A percentile compares a stretch with the other conserved stretches of the same genome.
These are phyloP conservation scores for Tachina grossa DNA, from an alignment of 2,888 invertebrate genomes.

Conservation along the genomic window DNA sequence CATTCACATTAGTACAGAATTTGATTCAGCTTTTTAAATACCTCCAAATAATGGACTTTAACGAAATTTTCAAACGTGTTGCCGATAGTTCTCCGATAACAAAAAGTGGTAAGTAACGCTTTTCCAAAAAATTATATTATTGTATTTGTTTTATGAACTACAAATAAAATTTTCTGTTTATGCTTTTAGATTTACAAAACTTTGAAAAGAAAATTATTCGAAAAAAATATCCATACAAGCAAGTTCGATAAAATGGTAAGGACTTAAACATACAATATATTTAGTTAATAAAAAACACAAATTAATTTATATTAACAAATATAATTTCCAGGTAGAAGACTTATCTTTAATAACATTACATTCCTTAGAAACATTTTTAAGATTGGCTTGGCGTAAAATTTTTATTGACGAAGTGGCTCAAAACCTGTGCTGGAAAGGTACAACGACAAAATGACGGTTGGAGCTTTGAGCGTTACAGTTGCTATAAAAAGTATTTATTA, in stretches of 20 bases:
- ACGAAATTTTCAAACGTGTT: no score
- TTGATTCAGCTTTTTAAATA: no score
- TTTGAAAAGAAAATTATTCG: no score
- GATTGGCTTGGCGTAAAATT: neutral
- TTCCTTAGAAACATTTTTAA: constrained; percentile 6
- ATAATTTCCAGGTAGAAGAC: neutral
- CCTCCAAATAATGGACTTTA: no score
- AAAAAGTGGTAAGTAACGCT: no score
- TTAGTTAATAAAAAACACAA: neutral
- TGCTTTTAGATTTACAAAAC: neutral
- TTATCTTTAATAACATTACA: neutral
- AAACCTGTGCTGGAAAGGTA: no score
- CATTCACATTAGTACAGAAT: no score
- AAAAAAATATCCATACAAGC: neutral
- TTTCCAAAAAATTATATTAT: no score
- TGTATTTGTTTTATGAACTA: no score
- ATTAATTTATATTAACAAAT: neutral
- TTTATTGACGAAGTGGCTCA: neutral
- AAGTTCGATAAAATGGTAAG: constrained; percentile 2
- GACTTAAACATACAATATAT: neutral
- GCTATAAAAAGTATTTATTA: neutral
- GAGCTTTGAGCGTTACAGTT: no score
- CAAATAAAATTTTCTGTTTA: neutral
- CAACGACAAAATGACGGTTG: neutral
- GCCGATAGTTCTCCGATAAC: no score